Evolutionary conservation across 2,113 vertebrate species (phyloP), one percentile per base, ranked within the genome.

Genomic region (Haemorhous mexicanus): DNA sequence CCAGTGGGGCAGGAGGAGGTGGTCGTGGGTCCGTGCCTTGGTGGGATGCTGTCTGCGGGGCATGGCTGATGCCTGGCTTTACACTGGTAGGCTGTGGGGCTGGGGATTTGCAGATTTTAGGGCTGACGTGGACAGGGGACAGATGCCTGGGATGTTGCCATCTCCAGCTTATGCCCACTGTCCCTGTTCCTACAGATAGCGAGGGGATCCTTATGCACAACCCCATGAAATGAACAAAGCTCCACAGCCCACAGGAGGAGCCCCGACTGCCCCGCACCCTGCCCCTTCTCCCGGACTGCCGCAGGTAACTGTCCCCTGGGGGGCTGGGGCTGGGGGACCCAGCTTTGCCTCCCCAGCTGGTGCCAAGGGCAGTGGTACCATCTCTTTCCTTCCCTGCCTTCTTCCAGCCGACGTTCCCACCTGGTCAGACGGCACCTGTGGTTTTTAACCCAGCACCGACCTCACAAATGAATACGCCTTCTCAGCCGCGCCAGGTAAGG

Each of bases 161-260:
- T 35, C 1, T 69, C 35, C 0, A 0, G 24, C 73, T 83, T 44
- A 78, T 1, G 2, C 41, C 44, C 3, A 0, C 52, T 81, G 28
- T 91, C 90, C 66, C 47, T 97, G 79, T 97, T 67, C 80, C 81
- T 9, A 35, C 97, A 98, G 98, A 97, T 98, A 97, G 97, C 97
- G 73, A 97, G 98, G 98, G 97, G 98, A 98, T 97, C 98, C 98
- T 98, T 98, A 99, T 99, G 99, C 98, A 98, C 98, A 98, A 98
- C 98, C 98, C 98, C 98, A 98, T 99, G 99, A 99, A 99, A 99
- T 99, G 99, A 99, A 99, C 98, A 99, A 99, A 99, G 98, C 99
- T 98, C 99, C 99, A 98, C 99, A 99, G 98, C 98, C 99, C 98
- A 98, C 99, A 99, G 98, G 98, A 97, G 99, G 98, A 98, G 97